Percentiles rank a stretch among this genome's conserved stretches.
Evolutionary conservation across 2,888 invertebrate genomes (phyloP).

Genomic region (Aphidius colemani): DNA sequence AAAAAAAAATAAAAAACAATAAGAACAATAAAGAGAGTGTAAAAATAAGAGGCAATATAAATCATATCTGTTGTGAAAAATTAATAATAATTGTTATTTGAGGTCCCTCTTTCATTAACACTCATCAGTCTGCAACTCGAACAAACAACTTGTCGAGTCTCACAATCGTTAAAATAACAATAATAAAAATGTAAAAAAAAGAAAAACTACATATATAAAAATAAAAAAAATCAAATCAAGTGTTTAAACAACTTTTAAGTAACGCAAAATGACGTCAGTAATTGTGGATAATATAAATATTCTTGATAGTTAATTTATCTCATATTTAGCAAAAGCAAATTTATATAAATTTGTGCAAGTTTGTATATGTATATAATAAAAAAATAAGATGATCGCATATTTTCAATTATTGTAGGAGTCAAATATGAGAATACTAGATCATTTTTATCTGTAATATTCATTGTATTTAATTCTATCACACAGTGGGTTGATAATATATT

Average conservation of each 20-base stretch:
- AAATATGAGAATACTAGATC: no score
- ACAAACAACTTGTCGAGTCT: constrained; percentile 44
- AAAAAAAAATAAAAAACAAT: constrained; percentile 5
- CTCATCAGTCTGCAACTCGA: constrained; percentile 46
- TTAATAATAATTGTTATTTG: constrained; percentile 30
- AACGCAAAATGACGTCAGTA: constrained; percentile 13
- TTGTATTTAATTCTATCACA: no score
- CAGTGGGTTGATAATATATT: no score
- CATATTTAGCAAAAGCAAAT: no score
- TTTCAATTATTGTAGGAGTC: no score
- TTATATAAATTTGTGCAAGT: no score
- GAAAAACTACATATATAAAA: background rate
- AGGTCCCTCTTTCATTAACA: constrained; percentile 43
- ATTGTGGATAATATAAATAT: no score
- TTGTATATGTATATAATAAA: no score
- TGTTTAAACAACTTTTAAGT: background rate
- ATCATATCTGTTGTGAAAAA: constrained; percentile 31
- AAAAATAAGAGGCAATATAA: constrained; percentile 28
- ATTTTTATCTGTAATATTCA: no score
- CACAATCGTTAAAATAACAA: constrained; percentile 23
- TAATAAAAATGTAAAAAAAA: background rate
- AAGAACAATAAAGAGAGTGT: background rate
- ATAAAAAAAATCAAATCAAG: background rate
- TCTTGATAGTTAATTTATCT: no score
- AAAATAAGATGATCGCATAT: no score